phyloP scores from a whole-genome alignment of 2,797 vertebrate species.

The Catharus ustulatus region DNA sequence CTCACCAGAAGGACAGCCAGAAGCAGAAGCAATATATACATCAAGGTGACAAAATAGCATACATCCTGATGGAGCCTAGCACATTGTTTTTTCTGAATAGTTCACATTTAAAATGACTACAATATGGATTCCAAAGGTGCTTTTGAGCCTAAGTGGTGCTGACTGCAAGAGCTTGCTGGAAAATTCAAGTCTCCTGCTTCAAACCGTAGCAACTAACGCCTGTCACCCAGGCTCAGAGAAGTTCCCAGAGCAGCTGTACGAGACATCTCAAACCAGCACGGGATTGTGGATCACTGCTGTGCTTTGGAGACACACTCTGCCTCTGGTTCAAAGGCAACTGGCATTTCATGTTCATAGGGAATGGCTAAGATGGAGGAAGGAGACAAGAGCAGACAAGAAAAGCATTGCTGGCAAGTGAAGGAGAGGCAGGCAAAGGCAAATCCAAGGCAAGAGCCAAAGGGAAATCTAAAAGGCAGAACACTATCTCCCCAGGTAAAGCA shows the following conservation, averaged over 20 bases:
- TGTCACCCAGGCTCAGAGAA: background rate
- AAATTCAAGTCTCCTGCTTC: background rate
- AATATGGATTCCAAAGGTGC: background rate
- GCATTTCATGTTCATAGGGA: background rate
- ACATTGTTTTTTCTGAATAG: background rate
- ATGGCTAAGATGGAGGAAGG: background rate
- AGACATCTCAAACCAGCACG: background rate
- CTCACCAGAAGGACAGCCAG: background rate
- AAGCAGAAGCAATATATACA: background rate
- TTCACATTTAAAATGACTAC: background rate
- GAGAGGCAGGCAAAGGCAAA: background rate
- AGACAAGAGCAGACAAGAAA: background rate
- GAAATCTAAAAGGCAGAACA: background rate
- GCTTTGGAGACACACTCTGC: accelerated
- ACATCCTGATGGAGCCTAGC: background rate
- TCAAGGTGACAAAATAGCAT: background rate
- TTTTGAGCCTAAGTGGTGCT: background rate
- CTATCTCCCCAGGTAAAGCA: background rate
- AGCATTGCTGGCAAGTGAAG: background rate
- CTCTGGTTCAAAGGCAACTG: background rate
- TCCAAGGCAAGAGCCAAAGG: background rate
- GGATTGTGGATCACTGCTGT: background rate
- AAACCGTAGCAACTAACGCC: background rate
- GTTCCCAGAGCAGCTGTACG: background rate
- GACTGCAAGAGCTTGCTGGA: background rate